Evolutionary conservation across 2,888 invertebrate genomes (phyloP).

Genomic region (Hydraecia micacea): DNA sequence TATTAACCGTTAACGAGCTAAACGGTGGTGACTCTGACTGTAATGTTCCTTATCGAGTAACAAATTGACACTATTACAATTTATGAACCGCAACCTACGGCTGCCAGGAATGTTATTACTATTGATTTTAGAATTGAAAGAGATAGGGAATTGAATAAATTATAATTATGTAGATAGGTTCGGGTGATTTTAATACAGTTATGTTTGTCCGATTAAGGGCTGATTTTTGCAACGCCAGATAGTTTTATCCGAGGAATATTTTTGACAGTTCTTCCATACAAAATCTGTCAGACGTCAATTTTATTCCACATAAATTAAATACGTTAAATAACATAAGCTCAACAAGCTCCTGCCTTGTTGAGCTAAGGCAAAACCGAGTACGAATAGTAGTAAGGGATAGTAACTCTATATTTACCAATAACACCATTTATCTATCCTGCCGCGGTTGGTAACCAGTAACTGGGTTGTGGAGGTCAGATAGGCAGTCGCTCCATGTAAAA

Average conservation of each 20-base stretch:
- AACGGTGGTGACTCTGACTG: slow-evolving; percentile 20
- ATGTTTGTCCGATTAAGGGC: neutral
- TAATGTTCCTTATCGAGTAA: slow-evolving; percentile 45
- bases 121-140: slow-evolving; percentile 18
- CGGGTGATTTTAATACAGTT: neutral
- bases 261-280: too few relatives aligned
- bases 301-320: neutral
- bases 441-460: too few relatives aligned
- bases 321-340: too few relatives aligned
- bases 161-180: neutral
- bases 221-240: too few relatives aligned
- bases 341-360: too few relatives aligned
- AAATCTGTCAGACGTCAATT: too few relatives aligned
- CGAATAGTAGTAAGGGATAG: too few relatives aligned
- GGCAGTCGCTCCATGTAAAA: too few relatives aligned
- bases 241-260: too few relatives aligned
- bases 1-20: slow-evolving; percentile 43
- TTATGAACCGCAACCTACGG: slow-evolving; percentile 15
- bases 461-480: too few relatives aligned
- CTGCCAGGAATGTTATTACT: slow-evolving; percentile 16
- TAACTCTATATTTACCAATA: too few relatives aligned
- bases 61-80: slow-evolving; percentile 55
- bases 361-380: too few relatives aligned
- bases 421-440: neutral
- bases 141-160: slow-evolving; percentile 10